These are phyloP conservation scores for Micrastur ruficollis DNA, from an alignment of 2,797 vertebrate species.

Conservation along the genomic window DNA sequence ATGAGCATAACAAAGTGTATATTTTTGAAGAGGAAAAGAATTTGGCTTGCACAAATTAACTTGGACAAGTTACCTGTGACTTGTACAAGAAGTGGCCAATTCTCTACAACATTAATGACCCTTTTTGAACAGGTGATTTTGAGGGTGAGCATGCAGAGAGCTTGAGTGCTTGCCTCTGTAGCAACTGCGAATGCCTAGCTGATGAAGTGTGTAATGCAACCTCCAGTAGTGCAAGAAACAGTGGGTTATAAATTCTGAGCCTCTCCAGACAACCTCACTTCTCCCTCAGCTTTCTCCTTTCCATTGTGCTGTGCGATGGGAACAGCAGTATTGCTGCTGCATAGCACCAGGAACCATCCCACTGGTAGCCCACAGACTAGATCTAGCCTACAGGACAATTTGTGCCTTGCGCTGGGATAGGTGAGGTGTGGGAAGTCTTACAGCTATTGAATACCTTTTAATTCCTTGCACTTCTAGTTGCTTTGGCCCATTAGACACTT, in stretches of 20 bases:
- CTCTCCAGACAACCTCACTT: neutral
- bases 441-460: neutral
- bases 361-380: neutral
- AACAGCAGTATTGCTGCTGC: neutral
- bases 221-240: neutral
- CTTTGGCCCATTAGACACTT: neutral
- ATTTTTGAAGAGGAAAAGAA: neutral
- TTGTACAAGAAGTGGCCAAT: neutral
- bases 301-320: neutral
- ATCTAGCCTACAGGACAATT: neutral
- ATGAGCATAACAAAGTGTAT: neutral
- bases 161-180: neutral
- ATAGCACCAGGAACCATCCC: neutral
- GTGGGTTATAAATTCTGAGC: neutral
- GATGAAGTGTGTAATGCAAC: neutral
- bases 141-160: neutral
- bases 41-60: neutral
- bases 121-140: neutral
- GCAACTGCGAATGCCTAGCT: neutral
- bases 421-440: neutral
- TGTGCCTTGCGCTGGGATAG: neutral
- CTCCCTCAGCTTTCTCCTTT: neutral
- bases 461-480: neutral
- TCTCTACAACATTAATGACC: neutral
- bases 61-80: neutral